Percentiles rank a stretch among this genome's conserved stretches.
These are phyloP conservation scores for Vultur gryphus DNA, from an alignment of 2,797 vertebrate species.

Conservation along the genomic window DNA sequence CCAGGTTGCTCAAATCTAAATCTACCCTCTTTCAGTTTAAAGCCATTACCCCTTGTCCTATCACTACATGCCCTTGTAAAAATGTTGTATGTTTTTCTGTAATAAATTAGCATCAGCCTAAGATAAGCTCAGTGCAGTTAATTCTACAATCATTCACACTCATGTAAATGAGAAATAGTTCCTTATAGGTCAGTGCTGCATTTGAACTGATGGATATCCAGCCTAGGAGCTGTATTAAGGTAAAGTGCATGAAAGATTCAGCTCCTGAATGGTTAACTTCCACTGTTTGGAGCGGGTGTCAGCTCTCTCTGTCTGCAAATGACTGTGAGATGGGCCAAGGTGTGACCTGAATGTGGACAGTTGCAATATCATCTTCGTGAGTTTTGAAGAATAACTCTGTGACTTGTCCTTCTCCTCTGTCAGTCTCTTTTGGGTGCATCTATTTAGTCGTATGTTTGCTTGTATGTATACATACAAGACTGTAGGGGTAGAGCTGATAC, in stretches of 20 bases:
- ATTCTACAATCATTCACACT: background rate
- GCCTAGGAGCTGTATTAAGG: background rate
- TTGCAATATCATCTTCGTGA: background rate
- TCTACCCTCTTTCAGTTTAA: too few relatives aligned
- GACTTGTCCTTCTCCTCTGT: background rate
- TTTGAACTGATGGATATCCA: background rate
- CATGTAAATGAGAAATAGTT: background rate
- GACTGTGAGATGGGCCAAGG: background rate
- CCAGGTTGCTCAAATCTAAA: too few relatives aligned
- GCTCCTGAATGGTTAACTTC: background rate
- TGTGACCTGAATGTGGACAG: background rate
- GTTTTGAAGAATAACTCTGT: background rate
- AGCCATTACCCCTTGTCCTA: too few relatives aligned
- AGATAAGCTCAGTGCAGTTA: background rate
- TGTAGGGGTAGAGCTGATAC: background rate
- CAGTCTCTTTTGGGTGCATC: background rate
- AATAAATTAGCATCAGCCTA: background rate
- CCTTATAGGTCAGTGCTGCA: background rate
- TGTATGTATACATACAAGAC: background rate
- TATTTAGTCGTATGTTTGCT: background rate
- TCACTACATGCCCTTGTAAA: too few relatives aligned
- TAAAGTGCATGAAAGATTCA: background rate
- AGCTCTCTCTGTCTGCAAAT: background rate
- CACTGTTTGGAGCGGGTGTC: background rate
- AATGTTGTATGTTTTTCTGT: background rate